These are phyloP conservation scores for Probaryconus sp. DNA, from an alignment of 1,140 invertebrate genomes.

Conservation along the genomic window DNA sequence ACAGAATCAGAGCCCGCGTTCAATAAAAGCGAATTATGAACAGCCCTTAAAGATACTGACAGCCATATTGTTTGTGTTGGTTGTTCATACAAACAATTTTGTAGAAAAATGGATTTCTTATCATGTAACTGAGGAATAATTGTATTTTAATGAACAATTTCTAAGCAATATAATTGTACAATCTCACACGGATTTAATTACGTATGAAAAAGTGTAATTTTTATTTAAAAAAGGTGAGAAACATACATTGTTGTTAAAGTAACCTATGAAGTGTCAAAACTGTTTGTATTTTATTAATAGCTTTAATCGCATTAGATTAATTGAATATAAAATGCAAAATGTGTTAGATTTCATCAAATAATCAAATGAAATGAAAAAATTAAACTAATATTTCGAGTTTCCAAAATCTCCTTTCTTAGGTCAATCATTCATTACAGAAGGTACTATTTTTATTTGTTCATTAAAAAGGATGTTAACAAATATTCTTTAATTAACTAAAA, in stretches of 20 bases:
- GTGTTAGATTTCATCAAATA: not conserved
- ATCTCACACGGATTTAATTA: not conserved
- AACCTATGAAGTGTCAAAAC: conserved; percentile 11
- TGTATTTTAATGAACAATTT: conserved; percentile 39
- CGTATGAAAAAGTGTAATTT: conserved; percentile 10
- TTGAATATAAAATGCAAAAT: too few species aligned
- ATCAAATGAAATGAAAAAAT: too few species aligned
- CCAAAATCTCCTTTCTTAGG: too few species aligned
- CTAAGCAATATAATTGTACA: not conserved
- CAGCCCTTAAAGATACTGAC: conserved; percentile 1
- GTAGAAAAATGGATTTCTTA: not conserved
- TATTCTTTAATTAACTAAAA: too few species aligned
- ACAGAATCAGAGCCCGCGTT: not conserved
- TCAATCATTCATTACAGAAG: too few species aligned
- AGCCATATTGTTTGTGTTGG: conserved; percentile 55
- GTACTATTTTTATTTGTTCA: too few species aligned
- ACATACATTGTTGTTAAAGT: not conserved
- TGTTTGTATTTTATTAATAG: conserved; percentile 14
- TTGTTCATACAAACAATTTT: conserved; percentile 39
- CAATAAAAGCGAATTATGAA: conserved; percentile 29
- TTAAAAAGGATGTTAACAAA: too few species aligned
- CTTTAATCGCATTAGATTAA: too few species aligned
- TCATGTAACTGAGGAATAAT: too few species aligned
- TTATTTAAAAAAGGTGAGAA: conserved; percentile 30
- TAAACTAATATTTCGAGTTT: too few species aligned